Evolutionary conservation across 2,113 vertebrate species (phyloP), one percentile per base, ranked within the genome.

Genomic region (Mohoua ochrocephala): DNA sequence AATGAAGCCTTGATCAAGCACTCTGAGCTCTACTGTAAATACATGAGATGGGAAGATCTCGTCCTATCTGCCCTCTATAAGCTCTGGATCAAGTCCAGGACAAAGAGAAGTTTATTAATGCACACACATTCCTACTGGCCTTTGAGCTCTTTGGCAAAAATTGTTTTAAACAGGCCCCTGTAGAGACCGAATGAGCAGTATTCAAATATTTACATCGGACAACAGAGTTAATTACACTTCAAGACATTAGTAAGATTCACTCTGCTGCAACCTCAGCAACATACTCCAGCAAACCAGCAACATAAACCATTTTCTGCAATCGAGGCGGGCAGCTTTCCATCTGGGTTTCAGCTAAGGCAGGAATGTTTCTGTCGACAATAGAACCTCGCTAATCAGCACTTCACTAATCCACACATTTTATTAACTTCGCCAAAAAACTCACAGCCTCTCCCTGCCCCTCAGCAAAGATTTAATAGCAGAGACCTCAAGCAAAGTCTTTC

Each of bases 331-430:
- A 96, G 95, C 87, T 93, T 97, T 97, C 95, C 93, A 96, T 95
- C 92, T 83, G 88, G 85, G 95, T 74, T 94, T 96, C 90, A 86
- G 83, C 96, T 89, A 80, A 91, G 83, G 88, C 85, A 96, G 92
- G 92, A 96, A 96, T 96, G 94, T 90, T 95, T 94, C 90, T 93
- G 93, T 77, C 85, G 81, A 94, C 90, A 95, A 94, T 86, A 94
- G 95, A 96, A 96, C 93, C 91, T 96, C 93, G 71, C 96, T 94
- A 95, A 96, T 96, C 96, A 94, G 95, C 95, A 93, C 90, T 97
- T 95, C 92, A 54, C 96, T 97, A 95, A 97, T 96, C 96, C 96
- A 96, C 96, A 93, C 91, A 37, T 96, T 94, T 96, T 94, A 96
- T 96, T 96, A 96, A 96, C 95, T 93, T 93, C 4, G 21, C 90